Conservation (phyloP, 2,797 vertebrate species). For the Pitangus sulphuratus region DNA sequence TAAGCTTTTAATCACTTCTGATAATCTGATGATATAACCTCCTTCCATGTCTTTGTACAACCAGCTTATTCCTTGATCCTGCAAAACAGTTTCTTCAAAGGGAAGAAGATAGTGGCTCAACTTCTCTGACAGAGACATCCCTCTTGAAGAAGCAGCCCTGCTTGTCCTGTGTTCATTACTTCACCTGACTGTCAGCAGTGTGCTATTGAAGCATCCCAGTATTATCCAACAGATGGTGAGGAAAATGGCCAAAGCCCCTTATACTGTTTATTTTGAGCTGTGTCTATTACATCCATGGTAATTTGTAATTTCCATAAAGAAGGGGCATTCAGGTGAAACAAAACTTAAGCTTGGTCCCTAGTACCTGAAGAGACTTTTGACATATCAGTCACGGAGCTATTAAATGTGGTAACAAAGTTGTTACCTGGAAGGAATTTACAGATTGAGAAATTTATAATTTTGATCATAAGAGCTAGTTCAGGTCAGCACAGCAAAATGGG, state of each 20-base stretch:
- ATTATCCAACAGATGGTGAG: background rate
- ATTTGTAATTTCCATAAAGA: background rate
- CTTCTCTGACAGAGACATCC: background rate
- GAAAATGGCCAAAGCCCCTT: background rate
- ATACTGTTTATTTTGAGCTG: rapidly evolving
- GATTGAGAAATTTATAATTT: background rate
- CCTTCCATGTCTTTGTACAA: background rate
- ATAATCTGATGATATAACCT: background rate
- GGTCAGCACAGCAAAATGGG: background rate
- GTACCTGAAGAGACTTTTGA: background rate
- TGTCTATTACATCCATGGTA: background rate
- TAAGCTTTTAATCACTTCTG: background rate
- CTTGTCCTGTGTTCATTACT: background rate
- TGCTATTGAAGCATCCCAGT: background rate
- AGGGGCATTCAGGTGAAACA: rapidly evolving
- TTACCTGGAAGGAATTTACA: background rate
- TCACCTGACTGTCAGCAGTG: background rate
- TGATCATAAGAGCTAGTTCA: background rate
- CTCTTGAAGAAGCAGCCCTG: background rate
- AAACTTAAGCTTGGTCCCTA: background rate
- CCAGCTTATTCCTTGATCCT: background rate
- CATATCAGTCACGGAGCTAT: background rate
- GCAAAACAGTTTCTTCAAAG: background rate
- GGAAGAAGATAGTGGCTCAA: background rate
- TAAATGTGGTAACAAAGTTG: background rate